Evolutionary conservation across 2,888 invertebrate species (phyloP), one percentile per base, ranked within the genome.

Genomic region (Lasius fuliginosus): DNA sequence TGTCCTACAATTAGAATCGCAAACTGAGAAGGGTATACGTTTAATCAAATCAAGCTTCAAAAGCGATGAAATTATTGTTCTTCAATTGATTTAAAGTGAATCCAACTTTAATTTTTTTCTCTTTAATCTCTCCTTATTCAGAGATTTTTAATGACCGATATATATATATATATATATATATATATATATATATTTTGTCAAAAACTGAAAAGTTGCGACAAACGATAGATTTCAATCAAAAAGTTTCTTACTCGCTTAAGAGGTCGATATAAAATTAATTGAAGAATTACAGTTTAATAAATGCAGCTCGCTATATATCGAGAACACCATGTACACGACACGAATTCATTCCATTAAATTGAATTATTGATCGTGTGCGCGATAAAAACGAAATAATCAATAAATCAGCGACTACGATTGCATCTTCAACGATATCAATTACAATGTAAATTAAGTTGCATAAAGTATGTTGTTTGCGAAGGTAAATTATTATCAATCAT

Each of bases 391-490:
- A 67, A 40, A 67, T 56, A 53, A 77, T 56, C 40, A 68, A 77
- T 77, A 77, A 68, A 76, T 49, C 75, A 40, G 27, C 67, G 30
- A 67, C 12, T 68, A 56, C 56, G 68, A 75, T 62, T 75, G 62
- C 68, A 67, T 77, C 36, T 36, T 3, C 27, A 40, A 56, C 56
- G 76, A 12, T 77, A 77, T 77, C n/a, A 68, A 77, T 53, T 53
- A 53, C n/a, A n/a, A n/a, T 53, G 8, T 77, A 77, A 77, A 77
- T 77, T 67, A 77, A 77, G 40, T 68, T 68, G 56, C 65, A 56
- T n/a, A 30, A 30, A 56, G 0, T 4, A 56, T 12, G 23, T 42
- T 42, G 27, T 49, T 67, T 40, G 40, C 40, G 53, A 65, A 27
- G 23, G 27, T n/a, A 56, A 67, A 67, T 12, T 40, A 40, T 18